These are phyloP conservation scores for Zaprionus bogoriensis DNA, from an alignment of 2,888 invertebrate genomes.

Conservation along the genomic window DNA sequence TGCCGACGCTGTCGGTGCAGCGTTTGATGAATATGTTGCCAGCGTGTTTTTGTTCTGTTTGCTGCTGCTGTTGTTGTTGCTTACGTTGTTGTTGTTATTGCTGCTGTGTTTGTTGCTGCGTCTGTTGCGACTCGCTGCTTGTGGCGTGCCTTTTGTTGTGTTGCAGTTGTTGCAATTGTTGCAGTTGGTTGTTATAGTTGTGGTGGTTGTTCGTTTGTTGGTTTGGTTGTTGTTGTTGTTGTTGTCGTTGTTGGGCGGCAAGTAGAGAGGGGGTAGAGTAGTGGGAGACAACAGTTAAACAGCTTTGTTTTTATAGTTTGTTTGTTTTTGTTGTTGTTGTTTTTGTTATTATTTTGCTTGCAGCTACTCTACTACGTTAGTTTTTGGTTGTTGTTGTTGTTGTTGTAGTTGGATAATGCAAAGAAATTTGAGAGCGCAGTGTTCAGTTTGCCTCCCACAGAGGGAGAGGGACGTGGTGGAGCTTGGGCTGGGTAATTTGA, in stretches of 20 bases:
- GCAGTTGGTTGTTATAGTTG: neutral
- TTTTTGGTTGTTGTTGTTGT: conserved; percentile 43
- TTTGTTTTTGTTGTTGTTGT: conserved; percentile 22
- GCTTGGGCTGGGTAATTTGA: no score
- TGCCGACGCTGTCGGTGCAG: conserved; percentile 51
- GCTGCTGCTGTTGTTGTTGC: conserved; percentile 43
- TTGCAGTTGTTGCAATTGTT: neutral
- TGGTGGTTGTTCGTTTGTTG: conserved; percentile 18
- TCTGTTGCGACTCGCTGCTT: conserved; percentile 27
- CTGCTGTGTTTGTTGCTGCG: conserved; percentile 25
- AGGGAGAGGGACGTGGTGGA: neutral
- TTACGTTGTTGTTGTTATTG: conserved; percentile 27
- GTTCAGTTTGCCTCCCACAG: neutral
- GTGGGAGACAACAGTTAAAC: conserved; percentile 76
- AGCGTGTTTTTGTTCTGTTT: conserved; percentile 58
- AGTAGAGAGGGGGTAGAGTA: conserved; percentile 68
- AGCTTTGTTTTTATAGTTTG: conserved; percentile 53
- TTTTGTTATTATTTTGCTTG: conserved; percentile 61
- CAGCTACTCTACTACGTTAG: conserved; percentile 72
- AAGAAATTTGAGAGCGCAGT: conserved; percentile 37
- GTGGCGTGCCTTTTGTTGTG: conserved; percentile 35
- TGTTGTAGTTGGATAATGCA: conserved; percentile 45
- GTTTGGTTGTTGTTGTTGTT: conserved; percentile 29
- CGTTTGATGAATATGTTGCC: conserved; percentile 44
- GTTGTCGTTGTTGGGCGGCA: conserved; percentile 41